Conservation (phyloP, 2,113 vertebrate species). For the Etia nguti region DNA sequence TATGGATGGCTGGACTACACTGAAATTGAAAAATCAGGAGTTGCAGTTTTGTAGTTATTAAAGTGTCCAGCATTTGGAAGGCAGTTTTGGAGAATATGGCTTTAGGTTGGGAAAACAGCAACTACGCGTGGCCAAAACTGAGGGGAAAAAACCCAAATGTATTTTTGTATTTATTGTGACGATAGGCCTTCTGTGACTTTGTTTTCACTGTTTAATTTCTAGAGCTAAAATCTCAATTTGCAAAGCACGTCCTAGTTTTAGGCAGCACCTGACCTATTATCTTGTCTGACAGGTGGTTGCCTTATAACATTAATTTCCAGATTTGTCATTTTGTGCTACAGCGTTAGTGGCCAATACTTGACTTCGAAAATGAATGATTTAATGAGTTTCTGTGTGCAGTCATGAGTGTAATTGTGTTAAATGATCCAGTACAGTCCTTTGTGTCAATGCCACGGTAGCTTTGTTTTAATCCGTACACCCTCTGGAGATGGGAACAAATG, state of each 20-base stretch:
- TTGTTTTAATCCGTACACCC: constrained; percentile 44
- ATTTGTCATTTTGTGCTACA: background rate
- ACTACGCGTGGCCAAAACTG: background rate
- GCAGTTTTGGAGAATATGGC: background rate
- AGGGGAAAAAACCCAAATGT: accelerated
- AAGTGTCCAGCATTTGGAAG: background rate
- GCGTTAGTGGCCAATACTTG: background rate
- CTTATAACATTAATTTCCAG: background rate
- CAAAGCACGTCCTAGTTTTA: background rate
- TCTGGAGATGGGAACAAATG: constrained; percentile 20
- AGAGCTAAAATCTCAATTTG: background rate
- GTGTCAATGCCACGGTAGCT: constrained; percentile 18
- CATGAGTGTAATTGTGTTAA: constrained; percentile 56
- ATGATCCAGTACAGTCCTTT: constrained; percentile 43
- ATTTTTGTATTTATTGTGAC: background rate
- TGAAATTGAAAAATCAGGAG: accelerated
- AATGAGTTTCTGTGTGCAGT: constrained; percentile 45
- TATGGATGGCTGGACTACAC: background rate
- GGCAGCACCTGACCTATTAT: background rate
- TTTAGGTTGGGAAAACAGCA: background rate
- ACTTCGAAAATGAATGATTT: constrained; percentile 46
- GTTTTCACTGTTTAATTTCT: background rate
- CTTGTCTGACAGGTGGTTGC: background rate
- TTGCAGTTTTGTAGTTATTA: background rate
- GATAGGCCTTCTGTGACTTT: background rate